A percentile compares a stretch with the other conserved stretches of the same genome.
These are phyloP conservation scores for Drusus annulatus DNA, from an alignment of 1,140 invertebrate genomes.

Conservation along the genomic window DNA sequence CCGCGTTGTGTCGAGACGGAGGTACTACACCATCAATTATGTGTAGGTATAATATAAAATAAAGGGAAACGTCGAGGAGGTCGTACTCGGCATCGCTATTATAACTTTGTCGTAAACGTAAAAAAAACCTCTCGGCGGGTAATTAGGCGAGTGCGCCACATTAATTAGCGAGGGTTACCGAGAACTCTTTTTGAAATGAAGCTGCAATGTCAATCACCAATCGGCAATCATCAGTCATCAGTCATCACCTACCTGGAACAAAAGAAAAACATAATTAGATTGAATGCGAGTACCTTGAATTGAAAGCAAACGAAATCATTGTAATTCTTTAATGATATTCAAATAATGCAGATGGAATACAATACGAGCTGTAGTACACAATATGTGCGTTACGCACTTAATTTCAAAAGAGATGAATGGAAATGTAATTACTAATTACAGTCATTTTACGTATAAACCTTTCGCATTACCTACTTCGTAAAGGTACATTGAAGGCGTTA, in stretches of 20 bases:
- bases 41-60: neutral
- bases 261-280: constrained; percentile 31
- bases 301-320: no score
- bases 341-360: no score
- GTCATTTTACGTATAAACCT: no score
- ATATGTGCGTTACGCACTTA: neutral
- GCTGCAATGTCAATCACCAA: neutral
- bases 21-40: constrained; percentile 13
- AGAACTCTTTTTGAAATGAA: neutral
- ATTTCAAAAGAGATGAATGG: no score
- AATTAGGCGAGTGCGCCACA: neutral
- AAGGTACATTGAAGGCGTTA: no score
- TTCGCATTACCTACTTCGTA: no score
- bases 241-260: constrained; percentile 33
- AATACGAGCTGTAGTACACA: neutral
- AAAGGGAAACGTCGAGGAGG: neutral
- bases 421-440: no score
- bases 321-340: no score
- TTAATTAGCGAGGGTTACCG: neutral
- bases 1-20: neutral
- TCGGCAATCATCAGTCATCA: neutral
- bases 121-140: neutral
- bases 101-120: neutral
- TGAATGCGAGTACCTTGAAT: neutral
- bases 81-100: neutral